Percentiles rank a stretch among this genome's conserved stretches.
Conservation (phyloP, 2,113 vertebrate genomes). For the Dendropsophus ebraccatus region DNA sequence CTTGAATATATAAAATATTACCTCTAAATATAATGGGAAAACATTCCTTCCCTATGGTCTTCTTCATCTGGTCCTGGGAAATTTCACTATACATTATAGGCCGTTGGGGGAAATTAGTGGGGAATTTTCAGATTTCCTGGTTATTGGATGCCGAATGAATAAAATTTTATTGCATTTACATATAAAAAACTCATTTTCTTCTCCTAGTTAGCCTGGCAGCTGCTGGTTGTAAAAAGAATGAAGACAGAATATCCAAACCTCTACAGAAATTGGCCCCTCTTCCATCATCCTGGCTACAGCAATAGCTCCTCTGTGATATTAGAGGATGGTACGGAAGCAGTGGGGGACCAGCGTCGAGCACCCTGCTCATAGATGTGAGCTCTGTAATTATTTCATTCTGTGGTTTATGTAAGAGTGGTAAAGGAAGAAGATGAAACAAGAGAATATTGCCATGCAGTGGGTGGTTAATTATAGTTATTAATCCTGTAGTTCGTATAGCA, state of each 20-base stretch:
- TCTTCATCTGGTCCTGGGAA: too few species aligned
- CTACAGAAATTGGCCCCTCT: not conserved
- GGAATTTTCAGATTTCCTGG: not conserved
- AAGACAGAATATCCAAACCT: not conserved
- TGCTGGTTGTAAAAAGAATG: not conserved
- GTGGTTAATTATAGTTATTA: slow-evolving; percentile 44
- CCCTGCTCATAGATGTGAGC: slow-evolving; percentile 25
- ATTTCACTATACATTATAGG: too few species aligned
- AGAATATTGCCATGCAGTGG: slow-evolving; percentile 30
- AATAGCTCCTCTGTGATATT: not conserved
- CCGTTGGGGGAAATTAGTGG: too few species aligned
- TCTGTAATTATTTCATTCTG: slow-evolving; percentile 44
- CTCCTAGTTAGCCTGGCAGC: not conserved
- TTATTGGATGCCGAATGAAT: not conserved
- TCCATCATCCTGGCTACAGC: not conserved
- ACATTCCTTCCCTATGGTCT: too few species aligned
- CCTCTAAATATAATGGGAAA: too few species aligned
- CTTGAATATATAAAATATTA: too few species aligned
- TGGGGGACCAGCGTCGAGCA: not conserved
- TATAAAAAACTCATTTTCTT: not conserved
- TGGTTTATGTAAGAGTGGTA: slow-evolving; percentile 28
- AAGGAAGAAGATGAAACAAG: slow-evolving; percentile 38
- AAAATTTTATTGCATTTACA: not conserved
- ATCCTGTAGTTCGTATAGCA: slow-evolving; percentile 30
- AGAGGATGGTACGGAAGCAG: slow-evolving; percentile 19